Evolutionary conservation across 1,140 invertebrate species (phyloP), one percentile per base, ranked within the genome.

Genomic region (Venturia canescens): DNA sequence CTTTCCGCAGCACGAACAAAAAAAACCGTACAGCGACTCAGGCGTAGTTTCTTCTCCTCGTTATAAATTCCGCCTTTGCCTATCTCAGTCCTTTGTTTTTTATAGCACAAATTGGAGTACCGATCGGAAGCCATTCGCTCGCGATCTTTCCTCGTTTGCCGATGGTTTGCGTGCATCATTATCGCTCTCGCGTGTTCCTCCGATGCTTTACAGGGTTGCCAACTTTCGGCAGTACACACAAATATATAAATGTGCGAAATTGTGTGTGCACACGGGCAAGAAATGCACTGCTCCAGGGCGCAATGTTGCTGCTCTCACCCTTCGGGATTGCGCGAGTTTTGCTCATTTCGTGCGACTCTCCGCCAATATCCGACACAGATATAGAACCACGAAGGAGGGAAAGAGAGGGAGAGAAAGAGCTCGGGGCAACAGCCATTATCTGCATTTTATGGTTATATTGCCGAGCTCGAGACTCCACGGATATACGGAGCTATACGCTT

Each of bases 391-490:
- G 34, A 34, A 4, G 23, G 57, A 63, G 57, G 29, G 63, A 31
- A 26, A 67, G 27, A 67, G 63, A 67, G 29, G 18, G 66, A 31
- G 66, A 69, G 27, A 69, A 18, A 74, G 26, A 44, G 48, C 66
- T 79, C 27, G 48, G 44, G 66, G 63, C 31, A 74, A 75, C 81
- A 44, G 71, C 81, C 81, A 82, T 82, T 82, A 82, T 80, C 81
- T 82, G 71, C 78, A 82, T 82, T 82, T 82, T 82, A 82, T 82
- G 77, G 78, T 76, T 79, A 82, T 82, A 82, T 79, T 82, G 60
- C 79, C 15, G 15, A 27, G 44, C 67, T 57, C 26, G 77, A 31
- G 66, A 69, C 66, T 69, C 11, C 23, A 53, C 27, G 34, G 66
- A 69, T 72, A 48, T 48, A 48, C 11, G 15, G n/a, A n/a, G n/a